phyloP scores from a whole-genome alignment of 2,888 invertebrate genomes.

The Drosophila barbarae region DNA sequence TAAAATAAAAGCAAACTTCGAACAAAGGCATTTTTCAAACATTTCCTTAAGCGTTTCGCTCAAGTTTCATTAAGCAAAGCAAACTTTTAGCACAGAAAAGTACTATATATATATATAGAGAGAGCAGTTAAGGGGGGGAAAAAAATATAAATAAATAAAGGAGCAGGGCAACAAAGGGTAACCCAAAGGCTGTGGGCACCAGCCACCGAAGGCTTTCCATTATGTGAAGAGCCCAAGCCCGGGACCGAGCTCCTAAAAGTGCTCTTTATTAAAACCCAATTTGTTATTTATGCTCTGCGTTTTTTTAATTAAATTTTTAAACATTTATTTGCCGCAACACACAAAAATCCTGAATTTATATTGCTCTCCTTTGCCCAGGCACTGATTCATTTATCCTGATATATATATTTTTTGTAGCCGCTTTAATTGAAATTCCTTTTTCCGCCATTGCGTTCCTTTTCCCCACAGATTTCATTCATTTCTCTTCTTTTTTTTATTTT shows the following conservation, averaged over 20 bases:
- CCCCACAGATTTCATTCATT: slow-evolving; percentile 15
- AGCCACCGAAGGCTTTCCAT: slow-evolving; percentile 13
- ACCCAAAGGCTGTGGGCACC: slow-evolving; percentile 17
- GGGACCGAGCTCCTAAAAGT: slow-evolving; percentile 40
- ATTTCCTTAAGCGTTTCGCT: slow-evolving; percentile 67
- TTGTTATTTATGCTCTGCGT: slow-evolving; percentile 64
- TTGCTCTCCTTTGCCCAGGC: slow-evolving; percentile 4
- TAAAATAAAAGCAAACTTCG: slow-evolving; percentile 34
- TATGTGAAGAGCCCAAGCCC: slow-evolving; percentile 8
- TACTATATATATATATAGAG: slow-evolving; percentile 1
- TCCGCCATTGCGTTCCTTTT: slow-evolving; percentile 13
- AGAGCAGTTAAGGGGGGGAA: slow-evolving; percentile 17
- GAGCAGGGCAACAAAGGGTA: slow-evolving; percentile 59
- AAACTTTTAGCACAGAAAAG: slow-evolving; percentile 54
- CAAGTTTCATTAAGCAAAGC: slow-evolving; percentile 65
- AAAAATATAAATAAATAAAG: slow-evolving; percentile 3
- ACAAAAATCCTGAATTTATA: slow-evolving; percentile 10
- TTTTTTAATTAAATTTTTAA: slow-evolving; percentile 71
- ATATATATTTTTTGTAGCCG: slow-evolving; percentile 31
- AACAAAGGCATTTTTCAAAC: slow-evolving; percentile 68
- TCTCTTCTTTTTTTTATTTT: slow-evolving; percentile 5
- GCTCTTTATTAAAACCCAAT: slow-evolving; percentile 71
- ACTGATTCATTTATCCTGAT: slow-evolving; percentile 21
- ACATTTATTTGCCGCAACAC: slow-evolving; percentile 52
- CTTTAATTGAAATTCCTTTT: slow-evolving; percentile 70